A percentile compares a stretch with the other conserved stretches of the same genome.
phyloP scores from a whole-genome alignment of 2,888 invertebrate genomes.

The Odontomyia ornata region DNA sequence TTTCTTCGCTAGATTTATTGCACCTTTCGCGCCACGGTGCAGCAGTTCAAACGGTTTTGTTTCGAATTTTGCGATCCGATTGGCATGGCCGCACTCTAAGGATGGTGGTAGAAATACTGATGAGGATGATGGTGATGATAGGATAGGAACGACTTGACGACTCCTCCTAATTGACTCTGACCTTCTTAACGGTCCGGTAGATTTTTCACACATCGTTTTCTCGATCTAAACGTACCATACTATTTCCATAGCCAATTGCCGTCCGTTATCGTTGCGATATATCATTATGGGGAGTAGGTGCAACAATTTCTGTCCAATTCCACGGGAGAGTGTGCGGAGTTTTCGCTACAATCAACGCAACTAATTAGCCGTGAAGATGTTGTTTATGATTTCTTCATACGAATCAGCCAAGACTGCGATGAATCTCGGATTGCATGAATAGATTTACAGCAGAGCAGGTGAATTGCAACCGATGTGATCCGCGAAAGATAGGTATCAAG shows the following conservation, averaged over 20 bases:
- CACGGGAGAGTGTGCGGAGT: background rate
- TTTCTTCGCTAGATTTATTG: slow-evolving; percentile 29
- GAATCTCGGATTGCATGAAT: background rate
- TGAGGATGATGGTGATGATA: background rate
- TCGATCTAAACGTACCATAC: background rate
- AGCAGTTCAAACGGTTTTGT: background rate
- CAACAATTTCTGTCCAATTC: slow-evolving; percentile 33
- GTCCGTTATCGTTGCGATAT: background rate
- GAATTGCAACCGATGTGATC: background rate
- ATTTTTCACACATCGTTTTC: slow-evolving; percentile 33
- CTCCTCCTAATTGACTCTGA: slow-evolving; percentile 42
- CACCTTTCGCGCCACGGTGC: slow-evolving; percentile 22
- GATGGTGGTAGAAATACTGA: background rate
- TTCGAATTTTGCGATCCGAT: background rate
- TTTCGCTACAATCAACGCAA: slow-evolving; percentile 1
- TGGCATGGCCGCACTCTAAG: too few species aligned
- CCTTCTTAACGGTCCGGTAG: slow-evolving; percentile 39
- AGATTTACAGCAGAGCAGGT: background rate
- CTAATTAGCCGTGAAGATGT: slow-evolving; percentile 29
- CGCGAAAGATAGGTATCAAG: background rate
- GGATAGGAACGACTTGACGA: background rate
- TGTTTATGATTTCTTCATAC: slow-evolving; percentile 15
- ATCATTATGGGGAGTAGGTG: slow-evolving; percentile 29
- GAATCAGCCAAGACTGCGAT: background rate
- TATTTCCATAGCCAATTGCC: background rate